phyloP scores from a whole-genome alignment of 2,797 vertebrate genomes.

The Pelochelys cantorii region DNA sequence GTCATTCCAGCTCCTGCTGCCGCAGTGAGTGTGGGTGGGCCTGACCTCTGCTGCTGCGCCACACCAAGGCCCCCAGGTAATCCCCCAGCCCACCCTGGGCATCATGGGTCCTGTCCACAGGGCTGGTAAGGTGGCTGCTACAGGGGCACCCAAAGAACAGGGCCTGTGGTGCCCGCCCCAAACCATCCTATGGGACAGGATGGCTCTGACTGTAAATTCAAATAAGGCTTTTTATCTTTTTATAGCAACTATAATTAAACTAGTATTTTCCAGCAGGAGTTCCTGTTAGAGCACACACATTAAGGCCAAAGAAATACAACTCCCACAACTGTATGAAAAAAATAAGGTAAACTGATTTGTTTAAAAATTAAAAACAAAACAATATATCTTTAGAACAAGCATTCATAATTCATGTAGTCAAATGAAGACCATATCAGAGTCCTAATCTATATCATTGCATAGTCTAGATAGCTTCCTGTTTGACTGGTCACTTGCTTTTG shows the following conservation, averaged over 20 bases:
- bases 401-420: background rate
- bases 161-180: no score
- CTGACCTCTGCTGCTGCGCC: no score
- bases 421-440: background rate
- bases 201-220: conserved; percentile 15
- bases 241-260: background rate
- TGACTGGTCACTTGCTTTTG: background rate
- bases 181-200: no score
- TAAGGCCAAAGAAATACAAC: conserved; percentile 39
- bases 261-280: conserved; percentile 60
- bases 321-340: background rate
- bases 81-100: no score
- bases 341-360: background rate
- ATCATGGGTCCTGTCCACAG: no score
- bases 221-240: conserved; percentile 59
- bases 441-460: background rate
- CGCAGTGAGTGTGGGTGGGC: no score
- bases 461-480: background rate
- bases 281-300: conserved; percentile 26
- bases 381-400: conserved; percentile 40
- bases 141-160: no score
- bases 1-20: no score
- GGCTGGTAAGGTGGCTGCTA: no score
- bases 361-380: conserved; percentile 48
- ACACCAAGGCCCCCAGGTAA: no score